Percentiles rank a stretch among this genome's conserved stretches.
phyloP scores from a whole-genome alignment of 2,888 invertebrate species.

The Patella caerulea region DNA sequence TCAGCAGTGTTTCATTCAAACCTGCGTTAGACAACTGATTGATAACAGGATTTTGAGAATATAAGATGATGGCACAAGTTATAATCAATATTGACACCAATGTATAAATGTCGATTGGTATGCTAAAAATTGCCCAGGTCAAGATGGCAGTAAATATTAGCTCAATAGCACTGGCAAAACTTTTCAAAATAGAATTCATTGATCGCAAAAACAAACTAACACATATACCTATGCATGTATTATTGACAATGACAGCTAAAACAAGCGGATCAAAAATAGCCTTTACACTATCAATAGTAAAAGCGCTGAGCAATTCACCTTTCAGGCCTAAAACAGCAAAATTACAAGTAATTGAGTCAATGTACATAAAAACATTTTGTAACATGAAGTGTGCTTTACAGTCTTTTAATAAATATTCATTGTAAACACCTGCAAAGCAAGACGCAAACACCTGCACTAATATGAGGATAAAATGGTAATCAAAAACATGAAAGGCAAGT shows the following conservation, averaged over 20 bases:
- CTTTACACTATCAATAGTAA: conserved; percentile 73
- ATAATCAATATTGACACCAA: conserved; percentile 86
- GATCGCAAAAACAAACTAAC: conserved; percentile 94
- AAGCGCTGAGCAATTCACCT: conserved; percentile 78
- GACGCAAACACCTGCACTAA: conserved; percentile 87
- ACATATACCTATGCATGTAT: conserved; percentile 91
- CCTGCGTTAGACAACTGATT: conserved; percentile 44
- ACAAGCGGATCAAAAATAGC: conserved; percentile 76
- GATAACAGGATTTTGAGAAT: conserved; percentile 89
- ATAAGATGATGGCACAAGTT: conserved; percentile 86
- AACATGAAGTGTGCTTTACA: conserved; percentile 89
- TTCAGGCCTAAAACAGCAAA: conserved; percentile 79
- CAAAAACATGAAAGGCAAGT: not conserved
- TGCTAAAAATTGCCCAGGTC: conserved; percentile 85
- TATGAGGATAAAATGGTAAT: conserved; percentile 41
- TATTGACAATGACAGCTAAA: conserved; percentile 87
- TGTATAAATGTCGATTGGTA: conserved; percentile 87
- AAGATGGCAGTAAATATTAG: conserved; percentile 90
- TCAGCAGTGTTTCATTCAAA: too few relatives aligned
- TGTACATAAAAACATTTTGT: conserved; percentile 95
- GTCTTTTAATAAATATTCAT: conserved; percentile 93
- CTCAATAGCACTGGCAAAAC: conserved; percentile 94
- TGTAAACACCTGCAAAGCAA: conserved; percentile 95
- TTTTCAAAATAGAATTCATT: conserved; percentile 94
- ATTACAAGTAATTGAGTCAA: conserved; percentile 94